Evolutionary conservation across 2,888 invertebrate genomes (phyloP), one percentile per base, ranked within the genome.

Genomic region (Chydorus sphaericus): DNA sequence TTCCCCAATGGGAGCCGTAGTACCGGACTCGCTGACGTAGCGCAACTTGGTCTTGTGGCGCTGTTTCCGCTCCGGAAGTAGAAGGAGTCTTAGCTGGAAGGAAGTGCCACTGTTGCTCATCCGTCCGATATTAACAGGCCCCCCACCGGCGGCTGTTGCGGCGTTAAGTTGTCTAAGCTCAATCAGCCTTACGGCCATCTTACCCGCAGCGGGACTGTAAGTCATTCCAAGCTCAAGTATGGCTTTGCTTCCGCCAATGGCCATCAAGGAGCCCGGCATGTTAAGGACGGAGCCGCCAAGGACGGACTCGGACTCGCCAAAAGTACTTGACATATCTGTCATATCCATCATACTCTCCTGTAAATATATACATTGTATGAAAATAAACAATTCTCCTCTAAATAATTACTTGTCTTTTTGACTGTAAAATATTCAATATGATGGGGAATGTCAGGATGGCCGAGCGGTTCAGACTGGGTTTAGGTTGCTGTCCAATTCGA

Each of bases 11-110:
- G 18, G 66, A 85, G 93, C 67, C 89, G 86, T 0, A 93, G 16
- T 23, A 28, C 44, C 44, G 28, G n/a, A 20, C 14, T 33, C 33
- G n/a, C 48, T 31, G 11, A 16, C n/a, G 52, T 36, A 33, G 23
- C 91, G 80, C 60, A 92, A 88, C 72, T 92, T 90, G 26, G 92
- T 92, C 72, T 93, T 93, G 70, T 87, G 87, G 66, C 91, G 88
- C 69, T 92, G 92, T 70, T 92, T 92, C 69, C 92, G 91, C 66
- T 85, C 80, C 4, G 93, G 94, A 61, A 94, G 71, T 65, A 94
- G 77, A 49, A 93, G 80, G 63, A 93, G 76, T 61, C 92, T 80
- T 60, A 92, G 88, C 82, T 90, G 73, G 37, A 71, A 16, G 44
- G 44, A 44, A 8, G 23, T 44, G 26, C 36, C 49, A 26, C 49